Evolutionary conservation across 2,113 vertebrate species (phyloP).

Genomic region (Ammodytes dubius): DNA sequence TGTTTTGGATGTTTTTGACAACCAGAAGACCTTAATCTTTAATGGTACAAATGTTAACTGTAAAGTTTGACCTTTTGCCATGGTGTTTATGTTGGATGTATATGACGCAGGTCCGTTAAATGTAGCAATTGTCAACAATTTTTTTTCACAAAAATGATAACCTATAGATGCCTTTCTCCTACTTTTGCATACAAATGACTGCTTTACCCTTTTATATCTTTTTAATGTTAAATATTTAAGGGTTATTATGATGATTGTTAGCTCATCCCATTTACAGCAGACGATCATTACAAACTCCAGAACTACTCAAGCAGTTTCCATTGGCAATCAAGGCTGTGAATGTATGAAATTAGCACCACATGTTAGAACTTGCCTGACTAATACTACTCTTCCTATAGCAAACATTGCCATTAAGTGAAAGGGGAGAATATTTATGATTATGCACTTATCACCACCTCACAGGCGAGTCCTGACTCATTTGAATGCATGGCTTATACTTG

Average conservation of each 20-base stretch:
- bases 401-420: neutral
- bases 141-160: no score
- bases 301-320: neutral
- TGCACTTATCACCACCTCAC: neutral
- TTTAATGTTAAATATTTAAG: neutral
- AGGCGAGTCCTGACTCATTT: neutral
- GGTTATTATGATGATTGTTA: neutral
- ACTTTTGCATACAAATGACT: no score
- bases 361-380: neutral
- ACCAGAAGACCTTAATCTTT: neutral
- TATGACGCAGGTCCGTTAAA: neutral
- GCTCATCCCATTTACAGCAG: neutral
- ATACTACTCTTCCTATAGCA: neutral
- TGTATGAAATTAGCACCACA: neutral
- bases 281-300: no score
- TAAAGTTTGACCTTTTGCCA: no score
- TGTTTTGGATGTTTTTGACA: neutral
- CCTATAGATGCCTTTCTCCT: neutral
- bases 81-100: neutral
- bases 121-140: no score
- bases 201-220: neutral
- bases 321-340: neutral
- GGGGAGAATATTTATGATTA: neutral
- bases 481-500: neutral
- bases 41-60: no score